These are phyloP conservation scores for Plagodis pulveraria DNA, from an alignment of 2,888 invertebrate genomes.

Conservation along the genomic window DNA sequence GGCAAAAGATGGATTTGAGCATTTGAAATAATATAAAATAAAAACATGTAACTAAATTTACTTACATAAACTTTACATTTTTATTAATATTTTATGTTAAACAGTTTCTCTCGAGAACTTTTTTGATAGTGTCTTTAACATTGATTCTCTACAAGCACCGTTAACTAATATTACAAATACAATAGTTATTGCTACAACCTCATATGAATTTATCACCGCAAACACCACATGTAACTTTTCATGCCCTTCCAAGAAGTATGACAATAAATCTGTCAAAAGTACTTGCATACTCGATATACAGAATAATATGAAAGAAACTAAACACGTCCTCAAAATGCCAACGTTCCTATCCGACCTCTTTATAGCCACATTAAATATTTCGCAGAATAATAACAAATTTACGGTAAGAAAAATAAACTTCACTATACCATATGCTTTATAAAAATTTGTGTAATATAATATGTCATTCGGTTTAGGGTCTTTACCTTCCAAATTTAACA, in stretches of 20 bases:
- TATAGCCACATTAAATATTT: slow-evolving; percentile 55
- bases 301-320: slow-evolving; percentile 56
- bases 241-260: slow-evolving; percentile 17
- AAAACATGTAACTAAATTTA: too few relatives aligned
- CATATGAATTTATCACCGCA: slow-evolving; percentile 44
- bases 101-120: slow-evolving; percentile 5
- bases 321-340: slow-evolving; percentile 36
- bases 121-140: slow-evolving; percentile 8
- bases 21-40: too few relatives aligned
- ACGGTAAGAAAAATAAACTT: slow-evolving; percentile 56
- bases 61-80: too few relatives aligned
- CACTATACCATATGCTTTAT: slow-evolving; percentile 45
- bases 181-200: slow-evolving; percentile 39
- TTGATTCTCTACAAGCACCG: slow-evolving; percentile 2
- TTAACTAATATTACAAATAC: slow-evolving; percentile 41
- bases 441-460: slow-evolving; percentile 33
- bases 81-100: neutral
- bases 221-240: slow-evolving; percentile 8
- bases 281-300: slow-evolving; percentile 62
- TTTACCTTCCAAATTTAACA: neutral
- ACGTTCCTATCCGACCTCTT: slow-evolving; percentile 22
- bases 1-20: too few relatives aligned
- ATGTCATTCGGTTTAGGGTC: too few relatives aligned
- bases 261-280: slow-evolving; percentile 52
- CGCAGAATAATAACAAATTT: slow-evolving; percentile 56